Percentiles rank a stretch among this genome's conserved stretches.
Evolutionary conservation across 2,888 invertebrate genomes (phyloP).

Genomic region (Synergus umbraculus): DNA sequence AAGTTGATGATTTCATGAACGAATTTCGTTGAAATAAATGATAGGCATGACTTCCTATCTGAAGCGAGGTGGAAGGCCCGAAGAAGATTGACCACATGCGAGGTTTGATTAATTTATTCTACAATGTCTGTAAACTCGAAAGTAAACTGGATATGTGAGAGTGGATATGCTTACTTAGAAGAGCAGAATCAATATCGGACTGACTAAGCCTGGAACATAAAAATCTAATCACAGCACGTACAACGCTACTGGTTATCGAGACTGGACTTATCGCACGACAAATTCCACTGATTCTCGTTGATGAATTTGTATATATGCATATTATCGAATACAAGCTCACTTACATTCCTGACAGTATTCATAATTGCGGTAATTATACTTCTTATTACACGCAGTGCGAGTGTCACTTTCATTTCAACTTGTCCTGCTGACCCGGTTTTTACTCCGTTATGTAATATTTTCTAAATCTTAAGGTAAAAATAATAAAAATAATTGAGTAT

Average conservation of each 20-base stretch:
- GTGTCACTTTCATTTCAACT: conserved; percentile 1
- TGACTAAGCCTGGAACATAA: conserved; percentile 45
- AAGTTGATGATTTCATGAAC: not conserved
- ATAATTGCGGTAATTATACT: conserved; percentile 6
- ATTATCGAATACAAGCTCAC: conserved; percentile 1
- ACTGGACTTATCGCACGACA: conserved; percentile 23
- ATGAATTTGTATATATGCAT: conserved; percentile 8
- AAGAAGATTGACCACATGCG: not conserved
- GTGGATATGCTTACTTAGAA: conserved; percentile 11
- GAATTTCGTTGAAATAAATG: not conserved
- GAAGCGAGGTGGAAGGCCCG: not conserved
- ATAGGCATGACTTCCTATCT: not conserved
- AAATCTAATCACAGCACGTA: conserved; percentile 60
- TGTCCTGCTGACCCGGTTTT: conserved; percentile 9
- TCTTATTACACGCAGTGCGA: conserved; percentile 14
- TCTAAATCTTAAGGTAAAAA: not conserved
- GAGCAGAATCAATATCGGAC: conserved; percentile 30
- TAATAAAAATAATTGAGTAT: not conserved
- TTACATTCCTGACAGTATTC: conserved; percentile 22
- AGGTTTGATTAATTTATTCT: conserved; percentile 19
- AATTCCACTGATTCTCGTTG: conserved; percentile 35
- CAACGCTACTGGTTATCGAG: conserved; percentile 42
- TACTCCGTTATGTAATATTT: not conserved
- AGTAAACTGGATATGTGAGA: conserved; percentile 13
- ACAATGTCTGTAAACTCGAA: not conserved